Conservation (phyloP, 2,797 vertebrate genomes). For the Lophius americanus region DNA sequence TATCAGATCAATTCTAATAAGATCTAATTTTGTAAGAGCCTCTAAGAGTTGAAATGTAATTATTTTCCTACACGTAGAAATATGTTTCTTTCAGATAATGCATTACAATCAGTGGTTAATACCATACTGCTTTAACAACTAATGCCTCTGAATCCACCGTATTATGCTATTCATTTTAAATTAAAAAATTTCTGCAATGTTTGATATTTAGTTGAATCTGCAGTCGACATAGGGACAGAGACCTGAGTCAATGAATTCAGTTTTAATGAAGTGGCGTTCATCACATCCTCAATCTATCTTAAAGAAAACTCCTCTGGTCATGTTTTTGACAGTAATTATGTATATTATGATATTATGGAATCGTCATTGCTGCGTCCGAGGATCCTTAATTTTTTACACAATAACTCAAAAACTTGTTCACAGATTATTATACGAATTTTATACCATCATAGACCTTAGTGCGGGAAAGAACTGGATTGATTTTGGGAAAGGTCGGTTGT, state of each 20-base stretch:
- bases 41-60: slow-evolving; percentile 20
- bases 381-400: too few species aligned
- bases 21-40: slow-evolving; percentile 27
- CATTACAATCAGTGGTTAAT: background rate
- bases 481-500: too few species aligned
- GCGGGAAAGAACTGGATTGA: too few species aligned
- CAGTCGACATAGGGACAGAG: background rate
- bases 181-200: background rate
- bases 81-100: slow-evolving; percentile 4
- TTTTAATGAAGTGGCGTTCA: background rate
- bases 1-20: slow-evolving; percentile 49
- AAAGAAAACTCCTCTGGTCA: background rate
- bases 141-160: too few species aligned
- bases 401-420: too few species aligned
- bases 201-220: background rate
- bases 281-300: background rate
- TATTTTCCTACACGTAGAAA: background rate
- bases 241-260: background rate
- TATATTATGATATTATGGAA: too few species aligned
- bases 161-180: background rate
- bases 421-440: too few species aligned
- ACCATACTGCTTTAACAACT: too few species aligned
- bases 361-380: too few species aligned
- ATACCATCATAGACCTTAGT: too few species aligned
- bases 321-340: too few species aligned